Conservation (phyloP, 2,113 vertebrate species). For the Toxotes jaculatrix region DNA sequence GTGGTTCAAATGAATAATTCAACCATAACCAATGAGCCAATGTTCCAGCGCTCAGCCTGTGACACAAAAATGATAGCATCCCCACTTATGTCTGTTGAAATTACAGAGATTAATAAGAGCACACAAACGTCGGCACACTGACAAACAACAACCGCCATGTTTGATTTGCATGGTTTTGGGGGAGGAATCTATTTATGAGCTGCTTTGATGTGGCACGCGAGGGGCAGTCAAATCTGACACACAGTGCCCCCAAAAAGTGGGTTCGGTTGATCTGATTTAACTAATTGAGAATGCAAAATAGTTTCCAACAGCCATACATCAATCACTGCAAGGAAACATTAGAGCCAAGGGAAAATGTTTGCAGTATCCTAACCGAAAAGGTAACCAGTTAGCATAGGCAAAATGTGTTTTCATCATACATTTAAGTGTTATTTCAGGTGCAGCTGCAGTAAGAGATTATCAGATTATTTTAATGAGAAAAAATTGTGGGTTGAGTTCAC, state of each 20-base stretch:
- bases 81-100: slow-evolving; percentile 70
- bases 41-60: slow-evolving; percentile 58
- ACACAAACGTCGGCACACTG: slow-evolving; percentile 36
- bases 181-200: slow-evolving; percentile 60
- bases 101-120: slow-evolving; percentile 79
- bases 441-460: neutral
- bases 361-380: neutral
- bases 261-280: slow-evolving; percentile 40
- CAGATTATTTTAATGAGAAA: neutral
- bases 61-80: slow-evolving; percentile 77
- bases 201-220: slow-evolving; percentile 51
- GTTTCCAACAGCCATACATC: slow-evolving; percentile 17
- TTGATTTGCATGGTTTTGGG: slow-evolving; percentile 73
- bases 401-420: neutral
- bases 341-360: neutral
- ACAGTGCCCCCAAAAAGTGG: slow-evolving; percentile 19
- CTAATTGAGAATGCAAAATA: slow-evolving; percentile 39
- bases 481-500: neutral
- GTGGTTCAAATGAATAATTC: slow-evolving; percentile 78
- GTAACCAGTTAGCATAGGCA: neutral
- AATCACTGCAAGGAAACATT: slow-evolving; percentile 10
- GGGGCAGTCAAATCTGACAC: slow-evolving; percentile 33
- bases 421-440: neutral
- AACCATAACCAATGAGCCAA: slow-evolving; percentile 76
- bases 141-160: slow-evolving; percentile 71